phyloP scores from a whole-genome alignment of 2,113 vertebrate genomes.

The Oplegnathus fasciatus region DNA sequence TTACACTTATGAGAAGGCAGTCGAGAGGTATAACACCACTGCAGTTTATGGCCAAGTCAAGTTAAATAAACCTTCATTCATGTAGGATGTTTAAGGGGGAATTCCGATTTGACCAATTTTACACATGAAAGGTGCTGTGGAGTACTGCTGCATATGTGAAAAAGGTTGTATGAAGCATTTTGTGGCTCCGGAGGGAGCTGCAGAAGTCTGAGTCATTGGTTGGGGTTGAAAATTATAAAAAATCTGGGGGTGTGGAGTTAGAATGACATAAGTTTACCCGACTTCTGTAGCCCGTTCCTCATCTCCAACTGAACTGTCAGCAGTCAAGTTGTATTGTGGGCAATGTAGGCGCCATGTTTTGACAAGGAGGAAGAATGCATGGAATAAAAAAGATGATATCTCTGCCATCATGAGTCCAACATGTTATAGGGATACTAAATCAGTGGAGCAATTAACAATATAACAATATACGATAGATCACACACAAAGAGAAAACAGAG shows the following conservation, averaged over 20 bases:
- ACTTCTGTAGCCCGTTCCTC: too few relatives aligned
- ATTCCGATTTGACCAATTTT: too few relatives aligned
- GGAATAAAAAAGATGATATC: not conserved
- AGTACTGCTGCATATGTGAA: too few relatives aligned
- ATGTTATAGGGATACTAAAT: not conserved
- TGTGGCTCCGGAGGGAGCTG: not conserved
- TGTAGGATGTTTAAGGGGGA: not conserved
- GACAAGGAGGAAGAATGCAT: not conserved
- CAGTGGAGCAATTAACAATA: not conserved
- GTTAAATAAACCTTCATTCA: not conserved
- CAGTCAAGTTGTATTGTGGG: too few relatives aligned
- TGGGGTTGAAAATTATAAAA: too few relatives aligned
- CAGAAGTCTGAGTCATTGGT: too few relatives aligned
- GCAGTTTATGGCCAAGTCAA: not conserved
- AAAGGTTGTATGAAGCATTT: too few relatives aligned
- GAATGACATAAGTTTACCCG: too few relatives aligned
- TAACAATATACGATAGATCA: not conserved
- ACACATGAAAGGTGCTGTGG: too few relatives aligned
- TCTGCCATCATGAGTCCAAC: not conserved
- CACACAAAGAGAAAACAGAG: too few relatives aligned
- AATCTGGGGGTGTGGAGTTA: too few relatives aligned
- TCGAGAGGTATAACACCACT: conserved; percentile 73
- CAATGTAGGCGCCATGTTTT: not conserved
- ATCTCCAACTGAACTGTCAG: too few relatives aligned
- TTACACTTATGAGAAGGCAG: conserved; percentile 79